phyloP scores from a whole-genome alignment of 2,113 vertebrate genomes.

The Willisornis vidua region DNA sequence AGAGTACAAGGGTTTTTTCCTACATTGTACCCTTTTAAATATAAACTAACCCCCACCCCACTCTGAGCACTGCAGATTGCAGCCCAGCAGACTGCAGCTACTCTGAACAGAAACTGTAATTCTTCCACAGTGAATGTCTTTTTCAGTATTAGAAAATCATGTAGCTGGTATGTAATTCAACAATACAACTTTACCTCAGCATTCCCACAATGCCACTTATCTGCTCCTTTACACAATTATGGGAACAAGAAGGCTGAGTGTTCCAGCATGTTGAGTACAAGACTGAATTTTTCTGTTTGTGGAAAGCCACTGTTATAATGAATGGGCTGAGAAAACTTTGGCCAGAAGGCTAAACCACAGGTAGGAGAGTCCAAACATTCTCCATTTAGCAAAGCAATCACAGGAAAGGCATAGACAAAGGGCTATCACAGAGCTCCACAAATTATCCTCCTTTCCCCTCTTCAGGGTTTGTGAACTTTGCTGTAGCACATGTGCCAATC shows the following conservation, averaged over 20 bases:
- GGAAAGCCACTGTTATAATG: not conserved
- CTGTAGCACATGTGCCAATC: not conserved
- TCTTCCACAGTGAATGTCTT: not conserved
- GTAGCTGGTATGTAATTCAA: not conserved
- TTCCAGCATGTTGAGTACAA: not conserved
- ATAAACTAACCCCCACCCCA: not conserved
- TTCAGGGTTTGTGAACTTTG: not conserved
- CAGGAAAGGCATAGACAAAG: not conserved
- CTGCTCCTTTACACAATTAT: not conserved
- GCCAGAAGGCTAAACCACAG: not conserved
- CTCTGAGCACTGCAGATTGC: not conserved
- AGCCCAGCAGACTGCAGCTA: not conserved
- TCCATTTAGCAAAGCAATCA: not conserved
- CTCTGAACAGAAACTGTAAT: not conserved
- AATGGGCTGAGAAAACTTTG: not conserved
- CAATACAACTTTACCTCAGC: not conserved
- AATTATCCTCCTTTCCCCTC: not conserved
- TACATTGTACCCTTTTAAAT: not conserved
- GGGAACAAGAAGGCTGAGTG: not conserved
- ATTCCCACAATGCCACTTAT: not conserved
- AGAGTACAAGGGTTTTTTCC: not conserved
- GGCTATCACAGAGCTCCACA: not conserved
- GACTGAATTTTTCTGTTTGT: not conserved
- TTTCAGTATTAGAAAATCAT: not conserved
- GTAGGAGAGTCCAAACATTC: not conserved